phyloP scores from a whole-genome alignment of 2,888 invertebrate species.

The Drosophila macrothrix region DNA sequence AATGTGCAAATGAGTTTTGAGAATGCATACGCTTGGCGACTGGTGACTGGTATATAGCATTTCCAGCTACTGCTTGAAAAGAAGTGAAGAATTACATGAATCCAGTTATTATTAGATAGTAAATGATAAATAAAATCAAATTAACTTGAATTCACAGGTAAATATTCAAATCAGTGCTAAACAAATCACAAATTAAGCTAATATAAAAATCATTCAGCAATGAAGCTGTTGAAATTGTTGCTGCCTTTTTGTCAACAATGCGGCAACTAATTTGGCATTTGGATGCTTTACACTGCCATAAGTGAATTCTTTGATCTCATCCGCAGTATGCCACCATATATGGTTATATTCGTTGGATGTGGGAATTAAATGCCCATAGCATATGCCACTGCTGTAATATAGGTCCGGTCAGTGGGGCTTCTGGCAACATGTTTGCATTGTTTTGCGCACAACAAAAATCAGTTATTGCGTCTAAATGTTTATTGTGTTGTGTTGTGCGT shows the following conservation, averaged over 20 bases:
- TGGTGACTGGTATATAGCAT: neutral
- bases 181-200: neutral
- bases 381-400: slow-evolving; percentile 15
- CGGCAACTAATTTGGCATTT: neutral
- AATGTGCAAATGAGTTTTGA: slow-evolving; percentile 29
- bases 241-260: neutral
- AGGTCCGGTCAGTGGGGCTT: slow-evolving; percentile 8
- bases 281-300: neutral
- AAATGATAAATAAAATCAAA: neutral
- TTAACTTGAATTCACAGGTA: neutral
- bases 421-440: slow-evolving; percentile 33
- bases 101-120: neutral
- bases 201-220: neutral
- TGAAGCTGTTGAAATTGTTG: neutral
- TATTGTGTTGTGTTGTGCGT: slow-evolving; percentile 23
- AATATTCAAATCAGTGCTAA: neutral
- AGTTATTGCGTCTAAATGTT: slow-evolving; percentile 37
- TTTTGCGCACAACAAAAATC: slow-evolving; percentile 54
- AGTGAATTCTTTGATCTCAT: slow-evolving; percentile 1
- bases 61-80: neutral
- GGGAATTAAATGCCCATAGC: slow-evolving; percentile 8
- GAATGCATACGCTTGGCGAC: slow-evolving; percentile 2
- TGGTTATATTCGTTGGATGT: slow-evolving; percentile 5
- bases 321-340: neutral
- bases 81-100: neutral